Evolutionary conservation across 2,113 vertebrate genomes (phyloP).

Genomic region (Sminthopsis crassicaudata): DNA sequence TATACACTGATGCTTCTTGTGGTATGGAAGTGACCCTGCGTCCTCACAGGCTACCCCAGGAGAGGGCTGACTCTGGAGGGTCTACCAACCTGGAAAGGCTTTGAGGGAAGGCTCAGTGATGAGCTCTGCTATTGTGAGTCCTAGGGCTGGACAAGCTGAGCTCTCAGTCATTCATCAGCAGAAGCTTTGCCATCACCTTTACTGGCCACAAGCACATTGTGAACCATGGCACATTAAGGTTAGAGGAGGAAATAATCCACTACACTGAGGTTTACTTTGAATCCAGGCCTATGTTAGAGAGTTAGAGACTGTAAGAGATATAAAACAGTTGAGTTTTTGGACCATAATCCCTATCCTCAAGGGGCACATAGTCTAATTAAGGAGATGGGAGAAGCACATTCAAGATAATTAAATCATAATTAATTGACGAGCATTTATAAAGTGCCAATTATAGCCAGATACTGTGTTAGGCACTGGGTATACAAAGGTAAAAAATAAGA

Average conservation of each 20-base stretch:
- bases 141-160: background rate
- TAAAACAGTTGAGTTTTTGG: background rate
- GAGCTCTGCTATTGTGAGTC: background rate
- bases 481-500: background rate
- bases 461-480: background rate
- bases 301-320: background rate
- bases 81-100: background rate
- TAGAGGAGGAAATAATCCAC: background rate
- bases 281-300: background rate
- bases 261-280: background rate
- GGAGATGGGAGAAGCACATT: background rate
- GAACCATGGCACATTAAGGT: background rate
- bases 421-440: background rate
- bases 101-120: background rate
- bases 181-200: background rate
- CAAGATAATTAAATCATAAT: background rate
- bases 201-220: background rate
- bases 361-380: background rate
- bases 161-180: background rate
- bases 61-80: background rate
- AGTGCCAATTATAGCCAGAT: background rate
- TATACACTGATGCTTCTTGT: background rate
- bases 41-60: background rate
- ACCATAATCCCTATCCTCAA: background rate
- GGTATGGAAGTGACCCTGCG: background rate